Conservation (phyloP, 2,113 vertebrate genomes). For the Boulengerochromis microlepis region DNA sequence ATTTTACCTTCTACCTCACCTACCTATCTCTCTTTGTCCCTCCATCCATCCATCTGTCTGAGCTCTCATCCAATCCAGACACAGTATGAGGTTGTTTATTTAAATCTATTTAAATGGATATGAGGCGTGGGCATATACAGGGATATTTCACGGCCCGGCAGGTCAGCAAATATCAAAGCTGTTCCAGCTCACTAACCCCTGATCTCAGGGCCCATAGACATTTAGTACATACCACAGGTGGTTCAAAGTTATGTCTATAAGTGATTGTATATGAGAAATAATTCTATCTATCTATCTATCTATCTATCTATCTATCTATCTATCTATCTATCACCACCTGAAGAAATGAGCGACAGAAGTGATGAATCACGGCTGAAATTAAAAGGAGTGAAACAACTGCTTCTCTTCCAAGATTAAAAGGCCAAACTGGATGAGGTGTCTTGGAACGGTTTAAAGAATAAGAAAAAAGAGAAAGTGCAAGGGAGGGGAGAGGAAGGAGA, state of each 20-base stretch:
- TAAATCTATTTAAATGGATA: conserved; percentile 62
- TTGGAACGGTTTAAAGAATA: conserved; percentile 12
- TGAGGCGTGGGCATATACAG: conserved; percentile 26
- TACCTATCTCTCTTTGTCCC: not conserved
- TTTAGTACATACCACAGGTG: conserved; percentile 48
- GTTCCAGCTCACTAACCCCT: conserved; percentile 37
- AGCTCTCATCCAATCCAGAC: conserved; percentile 1
- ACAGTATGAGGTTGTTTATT: conserved; percentile 37
- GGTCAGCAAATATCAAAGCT: conserved; percentile 54
- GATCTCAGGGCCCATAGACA: conserved; percentile 11
- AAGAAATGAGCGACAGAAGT: not conserved
- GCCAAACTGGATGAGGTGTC: conserved; percentile 30
- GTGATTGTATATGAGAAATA: not conserved
- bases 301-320: not conserved
- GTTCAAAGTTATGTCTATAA: not conserved
- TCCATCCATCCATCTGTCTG: not conserved
- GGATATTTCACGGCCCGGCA: conserved; percentile 34
- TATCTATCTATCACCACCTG: not conserved
- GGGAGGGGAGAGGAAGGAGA: not conserved
- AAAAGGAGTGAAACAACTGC: not conserved
- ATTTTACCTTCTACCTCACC: conserved; percentile 18
- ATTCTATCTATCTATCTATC: not conserved
- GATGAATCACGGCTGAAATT: not conserved
- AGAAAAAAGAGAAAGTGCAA: not conserved
- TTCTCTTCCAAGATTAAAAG: not conserved